Evolutionary conservation across 2,797 vertebrate species (phyloP).

Genomic region (Sebastes taczanowskii): DNA sequence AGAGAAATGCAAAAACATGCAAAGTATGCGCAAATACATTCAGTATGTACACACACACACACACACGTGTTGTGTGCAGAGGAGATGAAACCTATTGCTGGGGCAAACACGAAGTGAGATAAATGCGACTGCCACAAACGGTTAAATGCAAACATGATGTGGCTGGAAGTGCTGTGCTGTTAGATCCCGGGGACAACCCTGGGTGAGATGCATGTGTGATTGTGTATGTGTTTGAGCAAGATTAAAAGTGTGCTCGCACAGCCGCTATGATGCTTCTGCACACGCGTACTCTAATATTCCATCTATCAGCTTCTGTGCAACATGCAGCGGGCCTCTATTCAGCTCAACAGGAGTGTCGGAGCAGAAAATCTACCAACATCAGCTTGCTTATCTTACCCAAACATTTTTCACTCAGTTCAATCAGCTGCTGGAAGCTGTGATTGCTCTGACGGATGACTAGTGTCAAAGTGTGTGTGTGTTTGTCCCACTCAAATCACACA

Average conservation of each 20-base stretch:
- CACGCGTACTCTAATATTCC: neutral
- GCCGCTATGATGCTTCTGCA: neutral
- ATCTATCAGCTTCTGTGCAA: constrained; percentile 1
- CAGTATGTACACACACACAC: too few relatives aligned
- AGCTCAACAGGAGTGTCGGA: neutral
- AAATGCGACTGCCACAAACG: constrained; percentile 29
- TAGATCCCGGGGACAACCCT: neutral
- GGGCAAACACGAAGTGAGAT: constrained; percentile 44
- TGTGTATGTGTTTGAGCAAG: neutral
- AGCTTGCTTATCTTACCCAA: constrained; percentile 21
- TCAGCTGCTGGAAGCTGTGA: constrained; percentile 20
- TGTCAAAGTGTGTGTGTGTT: neutral
- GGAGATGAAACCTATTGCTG: constrained; percentile 4
- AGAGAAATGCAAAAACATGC: neutral
- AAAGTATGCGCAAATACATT: neutral
- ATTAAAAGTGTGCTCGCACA: neutral
- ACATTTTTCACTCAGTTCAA: constrained; percentile 39
- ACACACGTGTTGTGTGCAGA: neutral
- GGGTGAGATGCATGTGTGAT: neutral
- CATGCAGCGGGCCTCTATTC: neutral
- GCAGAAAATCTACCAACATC: constrained; percentile 16
- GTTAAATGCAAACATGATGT: constrained; percentile 50
- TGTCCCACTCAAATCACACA: neutral
- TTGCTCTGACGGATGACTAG: neutral
- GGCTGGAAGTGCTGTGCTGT: neutral